These are phyloP conservation scores for Uloborus plumipes DNA, from an alignment of 2,888 invertebrate species.

Conservation along the genomic window DNA sequence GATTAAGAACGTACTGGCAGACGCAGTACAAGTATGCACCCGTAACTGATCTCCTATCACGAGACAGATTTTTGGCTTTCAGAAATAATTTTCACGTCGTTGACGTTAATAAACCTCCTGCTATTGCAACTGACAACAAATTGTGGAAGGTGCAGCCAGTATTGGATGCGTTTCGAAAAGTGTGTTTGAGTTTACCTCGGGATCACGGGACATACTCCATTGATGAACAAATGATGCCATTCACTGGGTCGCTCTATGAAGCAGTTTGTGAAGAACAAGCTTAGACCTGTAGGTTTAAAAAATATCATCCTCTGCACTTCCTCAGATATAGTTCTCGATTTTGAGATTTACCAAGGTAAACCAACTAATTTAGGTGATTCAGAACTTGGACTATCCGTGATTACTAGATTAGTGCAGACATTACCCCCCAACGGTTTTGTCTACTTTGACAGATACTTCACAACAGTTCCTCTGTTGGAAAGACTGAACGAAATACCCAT, in stretches of 20 bases:
- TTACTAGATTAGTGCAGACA: neutral
- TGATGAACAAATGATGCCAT: slow-evolving; percentile 26
- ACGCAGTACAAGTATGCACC: neutral
- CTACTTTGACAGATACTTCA: slow-evolving; percentile 10
- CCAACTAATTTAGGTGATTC: neutral
- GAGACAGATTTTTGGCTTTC: slow-evolving; percentile 12
- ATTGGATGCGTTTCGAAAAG: neutral
- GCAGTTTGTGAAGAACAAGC: slow-evolving; percentile 14
- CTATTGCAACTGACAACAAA: neutral
- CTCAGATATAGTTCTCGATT: slow-evolving; percentile 3
- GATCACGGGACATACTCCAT: slow-evolving; percentile 3
- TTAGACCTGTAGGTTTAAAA: slow-evolving; percentile 10
- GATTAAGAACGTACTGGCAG: slow-evolving; percentile 13
- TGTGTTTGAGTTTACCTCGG: neutral
- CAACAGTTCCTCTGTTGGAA: neutral
- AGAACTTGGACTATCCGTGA: neutral
- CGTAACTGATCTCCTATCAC: neutral
- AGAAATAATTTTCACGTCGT: slow-evolving; percentile 11
- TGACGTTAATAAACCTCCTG: too few relatives aligned
- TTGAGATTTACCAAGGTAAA: slow-evolving; percentile 7
- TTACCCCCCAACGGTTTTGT: slow-evolving; percentile 6
- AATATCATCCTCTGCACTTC: slow-evolving; percentile 17
- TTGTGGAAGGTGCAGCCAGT: slow-evolving; percentile 11
- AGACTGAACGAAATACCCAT: too few relatives aligned
- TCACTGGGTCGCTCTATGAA: neutral